A percentile compares a stretch with the other conserved stretches of the same genome.
phyloP scores from a whole-genome alignment of 1,140 invertebrate species.

The Nasonia longicornis region DNA sequence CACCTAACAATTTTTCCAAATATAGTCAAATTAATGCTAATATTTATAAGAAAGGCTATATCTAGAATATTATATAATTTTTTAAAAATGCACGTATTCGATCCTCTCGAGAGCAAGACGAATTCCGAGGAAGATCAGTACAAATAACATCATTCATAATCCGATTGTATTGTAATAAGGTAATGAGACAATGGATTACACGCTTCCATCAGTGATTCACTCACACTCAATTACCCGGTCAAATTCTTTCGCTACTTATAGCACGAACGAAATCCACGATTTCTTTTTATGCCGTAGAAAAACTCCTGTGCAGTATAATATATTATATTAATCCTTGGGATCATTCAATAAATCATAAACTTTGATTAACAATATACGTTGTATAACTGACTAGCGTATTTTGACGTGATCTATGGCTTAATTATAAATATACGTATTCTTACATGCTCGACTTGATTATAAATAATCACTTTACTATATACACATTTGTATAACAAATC shows the following conservation, averaged over 20 bases:
- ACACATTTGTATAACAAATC: constrained; percentile 9
- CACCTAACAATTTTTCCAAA: constrained; percentile 15
- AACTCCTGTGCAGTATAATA: neutral
- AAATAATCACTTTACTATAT: constrained; percentile 7
- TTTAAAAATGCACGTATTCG: constrained; percentile 10
- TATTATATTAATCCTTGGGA: neutral
- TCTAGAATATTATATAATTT: neutral
- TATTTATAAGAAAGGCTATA: neutral
- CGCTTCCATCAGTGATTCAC: neutral
- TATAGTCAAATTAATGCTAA: constrained; percentile 1
- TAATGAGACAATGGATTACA: constrained; percentile 8
- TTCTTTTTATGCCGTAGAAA: neutral
- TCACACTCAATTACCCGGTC: neutral
- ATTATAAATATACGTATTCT: neutral
- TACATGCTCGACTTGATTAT: neutral
- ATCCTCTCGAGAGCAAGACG: neutral
- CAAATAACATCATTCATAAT: constrained; percentile 15
- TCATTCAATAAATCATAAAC: neutral
- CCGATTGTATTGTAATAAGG: neutral
- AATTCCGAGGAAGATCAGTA: constrained; percentile 3
- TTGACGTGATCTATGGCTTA: neutral
- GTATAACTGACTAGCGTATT: constrained; percentile 11
- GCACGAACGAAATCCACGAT: neutral
- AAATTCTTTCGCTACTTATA: neutral
- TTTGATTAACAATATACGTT: constrained; percentile 3